Percentiles rank a stretch among this genome's conserved stretches.
Conservation (phyloP, 2,888 invertebrate genomes). For the Drosophila subquinaria region DNA sequence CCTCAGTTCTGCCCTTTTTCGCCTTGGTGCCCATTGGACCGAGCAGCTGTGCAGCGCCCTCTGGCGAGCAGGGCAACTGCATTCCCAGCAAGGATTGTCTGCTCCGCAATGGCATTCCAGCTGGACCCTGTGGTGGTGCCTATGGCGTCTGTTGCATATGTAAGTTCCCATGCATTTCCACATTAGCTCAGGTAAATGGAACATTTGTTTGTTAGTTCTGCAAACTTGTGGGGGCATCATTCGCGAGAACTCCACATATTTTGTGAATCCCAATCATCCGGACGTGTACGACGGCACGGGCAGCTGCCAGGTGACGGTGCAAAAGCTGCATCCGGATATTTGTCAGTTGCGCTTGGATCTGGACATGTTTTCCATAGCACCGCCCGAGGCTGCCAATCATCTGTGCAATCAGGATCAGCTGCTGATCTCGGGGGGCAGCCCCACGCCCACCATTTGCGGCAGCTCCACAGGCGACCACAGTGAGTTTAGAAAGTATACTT, state of each 20-base stretch:
- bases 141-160: slow-evolving; percentile 85
- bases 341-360: slow-evolving; percentile 94
- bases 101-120: slow-evolving; percentile 90
- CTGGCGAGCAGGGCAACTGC: slow-evolving; percentile 94
- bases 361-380: slow-evolving; percentile 91
- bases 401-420: slow-evolving; percentile 94
- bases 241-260: slow-evolving; percentile 93
- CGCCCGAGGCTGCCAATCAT: slow-evolving; percentile 91
- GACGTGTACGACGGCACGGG: slow-evolving; percentile 90
- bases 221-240: slow-evolving; percentile 92
- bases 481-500: slow-evolving; percentile 80
- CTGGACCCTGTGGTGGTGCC: slow-evolving; percentile 91
- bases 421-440: slow-evolving; percentile 93
- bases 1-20: slow-evolving; percentile 91
- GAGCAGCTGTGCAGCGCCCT: slow-evolving; percentile 90
- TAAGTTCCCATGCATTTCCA: slow-evolving; percentile 55
- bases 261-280: slow-evolving; percentile 94
- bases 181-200: not conserved
- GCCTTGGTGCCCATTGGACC: slow-evolving; percentile 92
- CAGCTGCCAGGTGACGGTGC: slow-evolving; percentile 93
- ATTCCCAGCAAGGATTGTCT: slow-evolving; percentile 90
- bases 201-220: slow-evolving; percentile 87
- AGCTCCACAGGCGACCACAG: slow-evolving; percentile 93
- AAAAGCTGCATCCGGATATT: slow-evolving; percentile 91
- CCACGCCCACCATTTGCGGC: slow-evolving; percentile 93